These are phyloP conservation scores for Drosophila erecta DNA, from an alignment of 1,140 invertebrate species.

Conservation along the genomic window DNA sequence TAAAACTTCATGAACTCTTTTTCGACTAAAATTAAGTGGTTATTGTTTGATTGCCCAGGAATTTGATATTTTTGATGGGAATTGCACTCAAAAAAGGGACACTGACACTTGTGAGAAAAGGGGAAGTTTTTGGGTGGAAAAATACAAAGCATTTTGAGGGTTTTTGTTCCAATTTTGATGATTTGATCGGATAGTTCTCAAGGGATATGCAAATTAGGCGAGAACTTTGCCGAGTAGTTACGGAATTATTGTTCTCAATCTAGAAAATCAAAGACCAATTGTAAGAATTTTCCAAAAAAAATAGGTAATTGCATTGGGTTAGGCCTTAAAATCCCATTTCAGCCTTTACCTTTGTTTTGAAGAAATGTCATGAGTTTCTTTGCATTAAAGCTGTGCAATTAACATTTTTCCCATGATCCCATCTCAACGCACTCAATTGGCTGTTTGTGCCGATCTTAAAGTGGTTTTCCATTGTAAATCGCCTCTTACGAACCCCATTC, in stretches of 20 bases:
- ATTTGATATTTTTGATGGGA: slow-evolving; percentile 53
- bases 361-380: not conserved
- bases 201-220: slow-evolving; percentile 12
- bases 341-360: not conserved
- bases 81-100: slow-evolving; percentile 26
- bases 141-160: slow-evolving; percentile 14
- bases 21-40: slow-evolving; percentile 32
- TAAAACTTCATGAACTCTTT: slow-evolving; percentile 10
- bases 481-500: not conserved
- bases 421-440: not conserved
- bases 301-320: too few species aligned
- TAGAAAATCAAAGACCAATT: not conserved
- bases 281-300: not conserved
- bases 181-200: not conserved
- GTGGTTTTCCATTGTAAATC: slow-evolving; percentile 2
- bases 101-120: slow-evolving; percentile 50
- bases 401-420: not conserved
- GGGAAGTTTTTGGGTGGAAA: slow-evolving; percentile 19
- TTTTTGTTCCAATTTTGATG: slow-evolving; percentile 9
- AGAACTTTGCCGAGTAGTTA: not conserved
- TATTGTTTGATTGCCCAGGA: slow-evolving; percentile 44
- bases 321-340: too few species aligned
- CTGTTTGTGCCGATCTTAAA: not conserved
- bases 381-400: not conserved
- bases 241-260: not conserved